Evolutionary conservation across 2,888 invertebrate species (phyloP).

Genomic region (Lycaena phlaeas): DNA sequence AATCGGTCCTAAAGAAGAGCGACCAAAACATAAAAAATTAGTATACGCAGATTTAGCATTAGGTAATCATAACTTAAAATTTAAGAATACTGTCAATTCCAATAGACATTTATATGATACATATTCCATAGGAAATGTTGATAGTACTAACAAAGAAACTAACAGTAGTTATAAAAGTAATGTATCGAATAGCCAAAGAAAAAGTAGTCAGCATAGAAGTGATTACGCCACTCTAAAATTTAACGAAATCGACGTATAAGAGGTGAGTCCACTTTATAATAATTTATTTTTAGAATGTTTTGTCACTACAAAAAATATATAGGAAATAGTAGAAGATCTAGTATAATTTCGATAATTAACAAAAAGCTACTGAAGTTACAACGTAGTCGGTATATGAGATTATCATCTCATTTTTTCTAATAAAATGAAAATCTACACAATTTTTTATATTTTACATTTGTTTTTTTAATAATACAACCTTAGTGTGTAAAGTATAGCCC

Average conservation of each 20-base stretch:
- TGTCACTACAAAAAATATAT: too few relatives aligned
- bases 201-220: constrained; percentile 44
- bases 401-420: too few relatives aligned
- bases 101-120: constrained; percentile 71
- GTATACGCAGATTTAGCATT: constrained; percentile 69
- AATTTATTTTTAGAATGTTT: too few relatives aligned
- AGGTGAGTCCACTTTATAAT: constrained; percentile 40
- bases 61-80: constrained; percentile 71
- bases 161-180: constrained; percentile 51
- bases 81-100: constrained; percentile 72
- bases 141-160: constrained; percentile 53
- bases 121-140: constrained; percentile 58
- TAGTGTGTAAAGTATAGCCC: too few relatives aligned
- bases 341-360: too few relatives aligned
- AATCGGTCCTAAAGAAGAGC: constrained; percentile 53
- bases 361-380: too few relatives aligned
- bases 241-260: constrained; percentile 68
- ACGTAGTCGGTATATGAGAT: too few relatives aligned
- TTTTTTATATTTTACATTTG: too few relatives aligned
- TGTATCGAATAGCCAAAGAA: constrained; percentile 45
- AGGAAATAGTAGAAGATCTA: too few relatives aligned
- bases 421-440: too few relatives aligned
- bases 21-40: constrained; percentile 64
- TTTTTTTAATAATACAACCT: too few relatives aligned
- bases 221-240: constrained; percentile 68